These are phyloP conservation scores for Phylloscopus trochiloides DNA, from an alignment of 2,113 vertebrate genomes.

Conservation along the genomic window DNA sequence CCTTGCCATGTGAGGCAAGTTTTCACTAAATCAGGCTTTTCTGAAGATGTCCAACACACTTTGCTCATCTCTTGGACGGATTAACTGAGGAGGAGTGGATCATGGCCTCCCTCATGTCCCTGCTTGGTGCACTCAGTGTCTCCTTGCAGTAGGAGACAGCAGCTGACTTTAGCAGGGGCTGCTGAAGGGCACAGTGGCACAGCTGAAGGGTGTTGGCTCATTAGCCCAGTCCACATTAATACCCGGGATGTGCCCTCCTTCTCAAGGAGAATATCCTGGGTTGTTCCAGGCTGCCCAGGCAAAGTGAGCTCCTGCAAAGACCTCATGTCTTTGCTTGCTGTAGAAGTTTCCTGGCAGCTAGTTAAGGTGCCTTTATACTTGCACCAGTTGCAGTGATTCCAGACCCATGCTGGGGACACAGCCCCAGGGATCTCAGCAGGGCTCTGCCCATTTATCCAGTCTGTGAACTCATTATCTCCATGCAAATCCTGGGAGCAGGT, in stretches of 20 bases:
- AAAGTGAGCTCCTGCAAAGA: neutral
- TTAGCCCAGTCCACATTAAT: neutral
- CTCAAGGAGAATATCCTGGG: accelerated
- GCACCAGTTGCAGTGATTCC: neutral
- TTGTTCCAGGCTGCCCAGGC: accelerated
- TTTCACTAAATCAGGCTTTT: neutral
- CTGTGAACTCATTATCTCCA: neutral
- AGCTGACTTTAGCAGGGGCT: neutral
- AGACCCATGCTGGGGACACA: accelerated
- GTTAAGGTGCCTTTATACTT: neutral
- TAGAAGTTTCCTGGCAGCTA: accelerated
- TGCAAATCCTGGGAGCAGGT: neutral
- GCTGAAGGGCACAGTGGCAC: neutral
- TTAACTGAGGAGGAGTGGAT: neutral
- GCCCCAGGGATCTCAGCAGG: neutral
- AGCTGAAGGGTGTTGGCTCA: neutral
- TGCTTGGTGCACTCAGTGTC: accelerated
- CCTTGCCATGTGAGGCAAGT: neutral
- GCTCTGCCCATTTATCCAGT: neutral
- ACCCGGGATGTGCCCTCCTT: accelerated
- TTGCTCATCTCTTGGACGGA: neutral
- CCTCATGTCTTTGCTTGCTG: accelerated
- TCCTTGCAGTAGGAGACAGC: neutral
- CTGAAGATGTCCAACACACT: neutral
- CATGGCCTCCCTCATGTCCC: neutral